Conservation (phyloP, 2,888 invertebrate genomes). For the Thereva nobilitata region DNA sequence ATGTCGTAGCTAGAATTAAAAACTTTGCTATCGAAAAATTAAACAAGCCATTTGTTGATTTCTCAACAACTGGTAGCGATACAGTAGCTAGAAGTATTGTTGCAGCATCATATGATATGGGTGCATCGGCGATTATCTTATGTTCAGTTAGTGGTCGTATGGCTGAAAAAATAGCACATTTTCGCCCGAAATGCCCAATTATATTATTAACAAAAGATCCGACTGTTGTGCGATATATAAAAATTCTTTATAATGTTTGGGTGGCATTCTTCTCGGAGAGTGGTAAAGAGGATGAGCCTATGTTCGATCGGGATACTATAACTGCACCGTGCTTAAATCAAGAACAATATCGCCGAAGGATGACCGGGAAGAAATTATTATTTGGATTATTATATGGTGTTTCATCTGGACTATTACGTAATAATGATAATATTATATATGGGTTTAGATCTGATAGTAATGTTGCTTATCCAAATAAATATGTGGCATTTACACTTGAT, state of each 20-base stretch:
- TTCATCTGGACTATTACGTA: neutral
- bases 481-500: slow-evolving; percentile 15
- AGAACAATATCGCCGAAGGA: neutral
- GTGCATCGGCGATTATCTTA: slow-evolving; percentile 50
- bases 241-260: slow-evolving; percentile 48
- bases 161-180: slow-evolving; percentile 52
- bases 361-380: slow-evolving; percentile 4
- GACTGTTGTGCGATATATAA: slow-evolving; percentile 48
- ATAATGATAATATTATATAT: slow-evolving; percentile 3
- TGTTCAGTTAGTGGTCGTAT: slow-evolving; percentile 50
- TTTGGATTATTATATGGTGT: slow-evolving; percentile 13
- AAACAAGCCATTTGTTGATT: neutral
- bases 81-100: slow-evolving; percentile 46
- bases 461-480: slow-evolving; percentile 34
- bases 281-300: neutral
- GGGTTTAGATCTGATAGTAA: slow-evolving; percentile 2
- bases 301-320: no score
- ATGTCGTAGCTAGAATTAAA: slow-evolving; percentile 8
- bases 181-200: slow-evolving; percentile 50
- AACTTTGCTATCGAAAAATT: slow-evolving; percentile 10
- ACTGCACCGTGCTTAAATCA: neutral
- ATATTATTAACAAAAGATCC: slow-evolving; percentile 49
- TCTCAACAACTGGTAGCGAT: slow-evolving; percentile 24
- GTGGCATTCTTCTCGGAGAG: slow-evolving; percentile 27
- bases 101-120: slow-evolving; percentile 48